Base-by-base conservation (phyloP, 2,888 invertebrate genomes). In the Nasonia oneida region DNA sequence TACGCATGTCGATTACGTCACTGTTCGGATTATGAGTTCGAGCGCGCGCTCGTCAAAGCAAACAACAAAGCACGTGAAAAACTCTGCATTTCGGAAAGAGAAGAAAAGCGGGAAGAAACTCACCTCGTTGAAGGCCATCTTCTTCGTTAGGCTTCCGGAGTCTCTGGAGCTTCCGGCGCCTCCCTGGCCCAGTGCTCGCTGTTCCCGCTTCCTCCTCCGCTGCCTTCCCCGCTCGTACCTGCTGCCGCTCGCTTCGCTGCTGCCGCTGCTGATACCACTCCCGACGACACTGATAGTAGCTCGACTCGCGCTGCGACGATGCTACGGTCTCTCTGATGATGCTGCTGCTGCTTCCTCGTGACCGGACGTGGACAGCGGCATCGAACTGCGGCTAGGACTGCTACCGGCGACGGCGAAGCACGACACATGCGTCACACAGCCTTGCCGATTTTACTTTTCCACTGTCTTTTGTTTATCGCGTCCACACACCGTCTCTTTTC, bases 71-170 rank as follows among this genome's bases (percentile, higher is more conserved):
- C 18, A 57, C 57, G 57, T 57, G 57, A 57, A 57, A 57, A 57
- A 64, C n/a, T 12, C 4, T 18, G 53, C 18, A 53, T 5, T 53
- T 3, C 18, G 15, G 6, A 50, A 29, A 3, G 3, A 29, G 1
- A 10, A 74, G 10, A 47, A n/a, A 47, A 37, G 12, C 29, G 18
- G 39, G 39, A 14, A 61, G 37, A 29, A 14, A 53, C 95, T 95
- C 94, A 96, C 96, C 96, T 96, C 96, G 95, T 96, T 96, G 95
- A 96, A 96, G 96, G 96, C 96, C 96, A 96, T 96, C 91, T 93
- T 93, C 91, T 92, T 91, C 89, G 92, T 90, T 93, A 92, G 90
- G 91, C 90, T 92, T 91, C 91, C 91, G 91, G 92, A 90, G 78
- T 76, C 39, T 61, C 70, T 77, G 67, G 82, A 83, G 89, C 90